These are phyloP conservation scores for Drosophila burlai DNA, from an alignment of 1,140 invertebrate species.

Conservation along the genomic window DNA sequence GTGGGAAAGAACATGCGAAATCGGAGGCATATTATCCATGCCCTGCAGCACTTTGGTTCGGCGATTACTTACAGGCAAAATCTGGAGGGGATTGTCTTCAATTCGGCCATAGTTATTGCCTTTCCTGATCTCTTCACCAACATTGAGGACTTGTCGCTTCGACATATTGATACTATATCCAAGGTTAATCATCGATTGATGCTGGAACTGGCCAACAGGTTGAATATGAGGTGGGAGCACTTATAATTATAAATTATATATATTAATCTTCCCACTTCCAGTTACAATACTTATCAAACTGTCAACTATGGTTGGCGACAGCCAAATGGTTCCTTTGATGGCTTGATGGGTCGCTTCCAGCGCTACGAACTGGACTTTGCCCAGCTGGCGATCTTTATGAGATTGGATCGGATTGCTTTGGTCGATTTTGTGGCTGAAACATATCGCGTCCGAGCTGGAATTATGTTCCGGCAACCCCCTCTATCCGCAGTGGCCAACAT, in stretches of 20 bases:
- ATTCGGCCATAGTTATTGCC: conserved; percentile 76
- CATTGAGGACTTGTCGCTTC: conserved; percentile 84
- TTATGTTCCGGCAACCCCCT: conserved; percentile 89
- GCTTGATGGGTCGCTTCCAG: conserved; percentile 86
- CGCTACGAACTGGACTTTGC: conserved; percentile 86
- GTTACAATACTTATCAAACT: conserved; percentile 86
- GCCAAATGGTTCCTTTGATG: conserved; percentile 86
- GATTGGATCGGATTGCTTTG: conserved; percentile 86
- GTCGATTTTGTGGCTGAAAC: conserved; percentile 86
- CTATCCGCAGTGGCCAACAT: conserved; percentile 89
- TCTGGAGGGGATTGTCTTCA: conserved; percentile 76
- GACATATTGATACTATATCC: conserved; percentile 86
- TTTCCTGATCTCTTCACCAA: conserved; percentile 83
- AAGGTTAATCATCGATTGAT: conserved; percentile 86
- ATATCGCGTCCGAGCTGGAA: conserved; percentile 85
- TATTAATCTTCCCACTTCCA: conserved; percentile 35
- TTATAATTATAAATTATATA: background rate
- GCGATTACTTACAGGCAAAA: conserved; percentile 73
- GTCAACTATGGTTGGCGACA: conserved; percentile 86
- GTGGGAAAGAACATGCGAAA: conserved; percentile 41
- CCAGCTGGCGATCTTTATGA: conserved; percentile 86
- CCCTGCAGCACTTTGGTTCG: conserved; percentile 66
- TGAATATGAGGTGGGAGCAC: conserved; percentile 85
- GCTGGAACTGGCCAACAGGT: conserved; percentile 84
- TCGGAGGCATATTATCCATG: conserved; percentile 44